These are phyloP conservation scores for Furcifer pardalis DNA, from an alignment of 2,797 vertebrate species.

Conservation along the genomic window DNA sequence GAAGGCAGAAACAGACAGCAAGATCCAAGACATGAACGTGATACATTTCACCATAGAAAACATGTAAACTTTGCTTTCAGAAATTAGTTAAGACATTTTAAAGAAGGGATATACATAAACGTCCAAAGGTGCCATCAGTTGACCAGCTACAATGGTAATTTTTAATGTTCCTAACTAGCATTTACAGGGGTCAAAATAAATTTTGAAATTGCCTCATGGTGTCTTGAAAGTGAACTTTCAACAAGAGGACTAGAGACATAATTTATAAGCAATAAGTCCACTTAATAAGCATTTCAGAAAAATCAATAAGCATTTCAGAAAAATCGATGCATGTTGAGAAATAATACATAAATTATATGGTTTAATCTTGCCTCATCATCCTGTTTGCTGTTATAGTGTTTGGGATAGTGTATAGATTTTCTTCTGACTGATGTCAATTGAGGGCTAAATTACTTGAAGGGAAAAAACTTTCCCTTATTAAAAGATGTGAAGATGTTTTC, in stretches of 20 bases:
- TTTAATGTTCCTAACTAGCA: conserved; percentile 15
- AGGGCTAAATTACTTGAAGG: background rate
- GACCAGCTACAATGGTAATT: conserved; percentile 27
- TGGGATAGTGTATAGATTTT: conserved; percentile 16
- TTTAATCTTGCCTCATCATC: conserved; percentile 28
- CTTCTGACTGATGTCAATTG: background rate
- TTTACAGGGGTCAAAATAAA: background rate
- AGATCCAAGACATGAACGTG: background rate
- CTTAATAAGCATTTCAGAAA: conserved; percentile 26
- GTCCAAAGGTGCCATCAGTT: conserved; percentile 2
- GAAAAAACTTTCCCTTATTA: background rate
- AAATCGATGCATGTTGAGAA: conserved; percentile 46
- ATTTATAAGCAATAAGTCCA: conserved; percentile 39
- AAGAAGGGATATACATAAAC: background rate
- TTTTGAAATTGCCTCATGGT: conserved; percentile 17
- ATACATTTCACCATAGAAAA: background rate
- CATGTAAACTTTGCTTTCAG: background rate
- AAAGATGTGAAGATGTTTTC: background rate
- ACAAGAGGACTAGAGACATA: conserved; percentile 32
- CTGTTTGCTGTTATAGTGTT: conserved; percentile 20
- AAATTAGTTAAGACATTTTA: background rate
- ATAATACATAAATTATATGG: conserved; percentile 33
- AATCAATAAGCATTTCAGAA: conserved; percentile 34
- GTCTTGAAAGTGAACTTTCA: conserved; percentile 33
- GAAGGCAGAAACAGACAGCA: background rate